Conservation (phyloP, 2,888 invertebrate genomes). For the Tinea semifulvella region DNA sequence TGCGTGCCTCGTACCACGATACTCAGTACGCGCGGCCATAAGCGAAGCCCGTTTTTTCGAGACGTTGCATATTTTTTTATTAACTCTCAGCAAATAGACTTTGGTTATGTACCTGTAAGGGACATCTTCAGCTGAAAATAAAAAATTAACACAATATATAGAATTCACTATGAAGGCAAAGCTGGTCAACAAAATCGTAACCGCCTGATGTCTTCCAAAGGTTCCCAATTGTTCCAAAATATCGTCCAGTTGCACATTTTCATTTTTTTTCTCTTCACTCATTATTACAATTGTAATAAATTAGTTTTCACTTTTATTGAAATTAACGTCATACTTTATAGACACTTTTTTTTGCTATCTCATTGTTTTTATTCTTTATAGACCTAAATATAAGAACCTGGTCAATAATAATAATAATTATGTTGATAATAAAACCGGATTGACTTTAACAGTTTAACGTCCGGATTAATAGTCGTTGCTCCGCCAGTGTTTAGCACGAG, state of each 20-base stretch:
- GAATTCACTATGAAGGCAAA: constrained; percentile 26
- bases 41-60: too few species aligned
- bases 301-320: neutral
- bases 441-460: too few species aligned
- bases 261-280: neutral
- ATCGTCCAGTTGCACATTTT: constrained; percentile 24
- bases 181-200: constrained; percentile 23
- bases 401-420: too few species aligned
- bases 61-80: too few species aligned
- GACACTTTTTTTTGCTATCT: neutral
- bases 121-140: constrained; percentile 25
- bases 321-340: neutral
- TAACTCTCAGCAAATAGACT: too few species aligned
- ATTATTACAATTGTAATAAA: neutral
- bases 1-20: too few species aligned
- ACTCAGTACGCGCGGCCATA: too few species aligned
- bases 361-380: too few species aligned
- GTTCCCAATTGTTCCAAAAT: constrained; percentile 24
- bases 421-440: too few species aligned
- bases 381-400: too few species aligned
- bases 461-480: too few species aligned
- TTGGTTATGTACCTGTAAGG: constrained; percentile 22
- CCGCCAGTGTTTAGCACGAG: too few species aligned
- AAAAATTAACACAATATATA: constrained; percentile 26
- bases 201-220: constrained; percentile 23